A percentile compares a stretch with the other conserved stretches of the same genome.
Evolutionary conservation across 2,888 invertebrate genomes (phyloP).

Genomic region (Rhingia campestris): DNA sequence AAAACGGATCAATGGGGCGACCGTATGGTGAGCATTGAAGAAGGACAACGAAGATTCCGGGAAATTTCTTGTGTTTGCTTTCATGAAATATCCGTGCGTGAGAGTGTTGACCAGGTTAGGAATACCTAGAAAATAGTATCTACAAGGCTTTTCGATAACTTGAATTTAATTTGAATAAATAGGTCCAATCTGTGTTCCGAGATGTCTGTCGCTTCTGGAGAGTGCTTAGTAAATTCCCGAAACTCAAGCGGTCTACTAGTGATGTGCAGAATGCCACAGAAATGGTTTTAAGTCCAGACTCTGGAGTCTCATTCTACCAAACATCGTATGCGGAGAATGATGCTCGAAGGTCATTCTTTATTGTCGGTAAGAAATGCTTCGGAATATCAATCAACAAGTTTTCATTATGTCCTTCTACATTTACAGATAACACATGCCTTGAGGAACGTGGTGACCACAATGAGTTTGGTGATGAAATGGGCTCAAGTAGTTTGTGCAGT

Average conservation of each 20-base stretch:
- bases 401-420: not conserved
- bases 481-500: slow-evolving; percentile 82
- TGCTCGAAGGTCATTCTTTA: slow-evolving; percentile 80
- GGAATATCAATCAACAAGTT: not conserved
- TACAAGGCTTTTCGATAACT: not conserved
- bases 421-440: slow-evolving; percentile 85
- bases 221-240: slow-evolving; percentile 88
- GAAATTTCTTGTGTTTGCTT: slow-evolving; percentile 92
- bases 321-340: slow-evolving; percentile 78
- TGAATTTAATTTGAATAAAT: slow-evolving; percentile 26
- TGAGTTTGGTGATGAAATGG: slow-evolving; percentile 85
- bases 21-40: slow-evolving; percentile 90
- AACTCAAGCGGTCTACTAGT: slow-evolving; percentile 85
- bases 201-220: slow-evolving; percentile 90
- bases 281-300: slow-evolving; percentile 84
- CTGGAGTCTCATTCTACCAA: slow-evolving; percentile 83
- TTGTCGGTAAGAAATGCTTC: slow-evolving; percentile 35
- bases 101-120: slow-evolving; percentile 91
- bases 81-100: slow-evolving; percentile 92
- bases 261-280: slow-evolving; percentile 83
- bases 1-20: slow-evolving; percentile 91
- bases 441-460: slow-evolving; percentile 85
- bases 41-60: slow-evolving; percentile 89
- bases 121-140: not conserved
- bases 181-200: slow-evolving; percentile 91